Base-by-base conservation (phyloP, 2,113 vertebrate species). In the Seriola quinqueradiata region DNA sequence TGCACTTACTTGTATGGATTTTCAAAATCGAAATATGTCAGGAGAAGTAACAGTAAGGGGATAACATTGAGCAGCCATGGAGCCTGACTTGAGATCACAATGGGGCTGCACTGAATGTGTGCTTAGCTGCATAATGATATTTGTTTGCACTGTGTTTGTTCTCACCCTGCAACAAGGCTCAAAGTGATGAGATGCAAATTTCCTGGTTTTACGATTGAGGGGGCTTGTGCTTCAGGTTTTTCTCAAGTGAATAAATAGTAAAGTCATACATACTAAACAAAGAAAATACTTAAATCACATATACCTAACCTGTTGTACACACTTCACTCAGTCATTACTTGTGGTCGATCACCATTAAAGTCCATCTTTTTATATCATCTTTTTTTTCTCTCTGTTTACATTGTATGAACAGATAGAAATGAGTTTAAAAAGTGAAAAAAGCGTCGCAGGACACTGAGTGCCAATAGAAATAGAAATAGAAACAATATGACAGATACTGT, bases 101-200 rank as follows among this genome's bases (percentile, higher is more conserved):
- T 46, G 67, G 61, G 85, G 44, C 42, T 55, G 75, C 67, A 73
- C 58, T 70, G 67, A 81, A 54, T 76, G n/a, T 69, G 38, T 57
- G 81, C 48, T 55, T 50, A 76, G 70, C 71, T 85, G 79, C 66
- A 84, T 59, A 58, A 79, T 75, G 40, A 72, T 87, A 85, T 86
- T 88, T 85, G 77, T 86, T 86, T 85, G 70, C 63, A 25, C 23
- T 60, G 42, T 72, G 73, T 86, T 87, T 90, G 65, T 78, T 85
- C 74, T 81, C 60, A 82, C 46, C 46, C 64, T 72, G 66, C 76
- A 48, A 76, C 64, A 79, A 70, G 82, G 57, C 59, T 85, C 73
- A 74, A 79, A 84, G 85, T 70, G 74, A 86, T 82, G 66, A 83
- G 73, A 87, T 89, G 67, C 74, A 87, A 70, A 85, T 90, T 59